Conservation (phyloP, 2,797 vertebrate species). For the Cryptoblepharus egeriae region DNA sequence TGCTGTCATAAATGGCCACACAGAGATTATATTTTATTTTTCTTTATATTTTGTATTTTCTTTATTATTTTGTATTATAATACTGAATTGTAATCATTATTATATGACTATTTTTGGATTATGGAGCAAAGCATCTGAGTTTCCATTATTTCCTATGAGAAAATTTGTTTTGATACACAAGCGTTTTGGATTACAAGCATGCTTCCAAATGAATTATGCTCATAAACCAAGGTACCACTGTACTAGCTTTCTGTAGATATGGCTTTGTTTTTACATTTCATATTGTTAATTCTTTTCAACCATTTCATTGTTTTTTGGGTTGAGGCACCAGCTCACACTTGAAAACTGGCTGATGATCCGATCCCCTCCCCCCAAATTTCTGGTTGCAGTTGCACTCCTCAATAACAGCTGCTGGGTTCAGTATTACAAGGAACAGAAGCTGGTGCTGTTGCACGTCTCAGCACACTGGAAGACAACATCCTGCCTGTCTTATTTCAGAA, state of each 20-base stretch:
- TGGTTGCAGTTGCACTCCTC: slow-evolving; percentile 2
- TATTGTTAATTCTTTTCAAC: not conserved
- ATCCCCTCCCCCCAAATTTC: not conserved
- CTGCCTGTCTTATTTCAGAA: slow-evolving; percentile 26
- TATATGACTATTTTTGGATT: too few species aligned
- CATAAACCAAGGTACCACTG: too few species aligned
- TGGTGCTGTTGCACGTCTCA: slow-evolving; percentile 8
- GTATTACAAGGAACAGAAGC: slow-evolving; percentile 15
- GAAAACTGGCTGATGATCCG: not conserved
- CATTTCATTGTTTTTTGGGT: not conserved
- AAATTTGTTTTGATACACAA: too few species aligned
- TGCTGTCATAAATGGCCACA: too few species aligned
- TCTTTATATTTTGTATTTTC: too few species aligned
- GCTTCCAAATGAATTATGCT: too few species aligned
- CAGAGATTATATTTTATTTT: too few species aligned
- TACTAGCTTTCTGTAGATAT: not conserved
- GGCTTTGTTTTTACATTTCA: not conserved
- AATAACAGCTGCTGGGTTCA: slow-evolving; percentile 21
- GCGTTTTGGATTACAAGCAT: too few species aligned
- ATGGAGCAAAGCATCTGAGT: too few species aligned
- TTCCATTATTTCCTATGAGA: too few species aligned
- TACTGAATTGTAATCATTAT: too few species aligned
- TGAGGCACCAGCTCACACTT: not conserved
- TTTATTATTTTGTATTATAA: too few species aligned
- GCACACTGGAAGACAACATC: slow-evolving; percentile 15